Evolutionary conservation across 2,113 vertebrate genomes (phyloP).

Genomic region (Oreochromis aureus): DNA sequence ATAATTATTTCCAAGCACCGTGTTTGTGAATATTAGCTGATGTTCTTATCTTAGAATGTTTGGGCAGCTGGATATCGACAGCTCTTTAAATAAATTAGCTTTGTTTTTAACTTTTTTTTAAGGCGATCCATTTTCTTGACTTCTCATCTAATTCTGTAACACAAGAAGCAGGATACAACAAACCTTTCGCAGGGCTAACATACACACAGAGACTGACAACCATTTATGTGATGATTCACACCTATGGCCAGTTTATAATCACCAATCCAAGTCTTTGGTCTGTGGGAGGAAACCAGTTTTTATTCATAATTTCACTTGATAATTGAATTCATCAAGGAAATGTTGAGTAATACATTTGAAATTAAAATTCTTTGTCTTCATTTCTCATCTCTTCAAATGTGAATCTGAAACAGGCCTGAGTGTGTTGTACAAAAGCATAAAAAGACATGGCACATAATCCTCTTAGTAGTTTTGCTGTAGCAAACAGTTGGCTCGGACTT

Average conservation of each 20-base stretch:
- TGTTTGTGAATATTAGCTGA: not conserved
- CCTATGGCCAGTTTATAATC: not conserved
- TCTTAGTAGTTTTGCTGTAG: conserved; percentile 12
- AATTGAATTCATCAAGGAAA: not conserved
- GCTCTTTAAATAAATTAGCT: not conserved
- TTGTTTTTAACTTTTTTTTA: not conserved
- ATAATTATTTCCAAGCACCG: not conserved
- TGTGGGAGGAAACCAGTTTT: not conserved
- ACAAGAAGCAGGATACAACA: not conserved
- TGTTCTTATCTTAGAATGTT: not conserved
- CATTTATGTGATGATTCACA: not conserved
- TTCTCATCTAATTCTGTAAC: not conserved
- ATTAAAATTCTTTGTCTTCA: not conserved
- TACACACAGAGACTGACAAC: not conserved
- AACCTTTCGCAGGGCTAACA: not conserved
- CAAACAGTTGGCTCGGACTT: conserved; percentile 4
- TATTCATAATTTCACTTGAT: not conserved
- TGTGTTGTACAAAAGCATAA: not conserved
- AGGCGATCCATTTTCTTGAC: not conserved
- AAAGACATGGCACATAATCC: conserved; percentile 5
- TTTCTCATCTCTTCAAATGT: not conserved
- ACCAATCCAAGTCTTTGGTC: not conserved
- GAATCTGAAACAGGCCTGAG: not conserved
- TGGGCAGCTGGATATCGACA: not conserved
- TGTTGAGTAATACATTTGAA: not conserved